These are phyloP conservation scores for Puffinus mauretanicus DNA, from an alignment of 2,113 vertebrate genomes.

Conservation along the genomic window DNA sequence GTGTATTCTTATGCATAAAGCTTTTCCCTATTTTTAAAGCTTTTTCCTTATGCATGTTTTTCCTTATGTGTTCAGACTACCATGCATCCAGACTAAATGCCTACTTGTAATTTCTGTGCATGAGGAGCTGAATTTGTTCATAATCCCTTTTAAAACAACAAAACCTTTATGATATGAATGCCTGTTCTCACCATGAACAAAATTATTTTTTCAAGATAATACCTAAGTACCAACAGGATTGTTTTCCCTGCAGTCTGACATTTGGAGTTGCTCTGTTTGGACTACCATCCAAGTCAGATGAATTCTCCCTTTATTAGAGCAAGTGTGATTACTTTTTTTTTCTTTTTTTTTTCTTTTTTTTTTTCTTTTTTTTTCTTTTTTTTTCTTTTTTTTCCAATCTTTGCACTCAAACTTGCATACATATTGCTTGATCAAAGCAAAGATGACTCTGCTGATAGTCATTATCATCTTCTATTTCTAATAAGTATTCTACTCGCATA, in stretches of 20 bases:
- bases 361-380: background rate
- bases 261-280: background rate
- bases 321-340: background rate
- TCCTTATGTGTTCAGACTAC: background rate
- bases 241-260: background rate
- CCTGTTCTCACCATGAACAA: background rate
- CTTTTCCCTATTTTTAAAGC: background rate
- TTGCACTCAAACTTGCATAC: background rate
- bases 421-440: background rate
- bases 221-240: background rate
- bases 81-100: background rate
- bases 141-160: background rate
- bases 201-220: background rate
- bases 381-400: background rate
- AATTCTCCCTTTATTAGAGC: background rate
- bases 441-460: background rate
- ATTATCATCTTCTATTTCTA: background rate
- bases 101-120: background rate
- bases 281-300: background rate
- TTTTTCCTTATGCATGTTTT: background rate
- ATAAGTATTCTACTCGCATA: background rate
- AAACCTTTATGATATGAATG: background rate
- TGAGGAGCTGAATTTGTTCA: background rate
- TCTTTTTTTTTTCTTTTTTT: background rate
- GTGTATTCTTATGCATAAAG: background rate